Evolutionary conservation across 2,113 vertebrate genomes (phyloP).

Genomic region (Drymodes brunneopygia): DNA sequence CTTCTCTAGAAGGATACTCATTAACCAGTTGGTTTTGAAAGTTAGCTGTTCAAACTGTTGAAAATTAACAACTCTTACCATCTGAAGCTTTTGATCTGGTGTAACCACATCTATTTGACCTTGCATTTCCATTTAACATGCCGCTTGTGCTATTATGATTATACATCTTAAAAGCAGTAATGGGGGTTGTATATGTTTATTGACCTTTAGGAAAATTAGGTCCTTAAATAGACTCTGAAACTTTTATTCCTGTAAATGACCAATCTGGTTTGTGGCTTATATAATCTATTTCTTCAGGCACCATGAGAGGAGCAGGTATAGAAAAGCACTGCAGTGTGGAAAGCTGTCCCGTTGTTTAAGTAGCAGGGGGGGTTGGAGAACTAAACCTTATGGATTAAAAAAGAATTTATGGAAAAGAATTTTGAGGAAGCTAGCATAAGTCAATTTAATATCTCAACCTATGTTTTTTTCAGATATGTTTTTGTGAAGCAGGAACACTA

Average conservation of each 20-base stretch:
- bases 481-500: background rate
- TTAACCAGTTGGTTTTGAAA: conserved; percentile 29
- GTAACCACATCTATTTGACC: background rate
- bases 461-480: background rate
- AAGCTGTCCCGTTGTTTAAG: background rate
- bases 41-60: background rate
- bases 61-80: conserved; percentile 10
- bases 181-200: background rate
- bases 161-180: background rate
- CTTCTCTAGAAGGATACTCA: background rate
- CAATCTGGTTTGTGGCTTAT: background rate
- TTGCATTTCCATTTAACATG: background rate
- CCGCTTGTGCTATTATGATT: background rate
- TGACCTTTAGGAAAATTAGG: background rate
- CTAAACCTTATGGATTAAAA: background rate
- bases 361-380: background rate
- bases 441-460: background rate
- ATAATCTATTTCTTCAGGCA: background rate
- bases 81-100: background rate
- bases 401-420: background rate
- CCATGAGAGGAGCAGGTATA: background rate
- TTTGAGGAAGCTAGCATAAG: background rate
- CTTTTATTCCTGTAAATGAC: background rate
- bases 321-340: background rate
- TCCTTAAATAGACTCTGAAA: background rate